Base-by-base conservation (phyloP, 1,140 invertebrate species). In the Manduca sexta region DNA sequence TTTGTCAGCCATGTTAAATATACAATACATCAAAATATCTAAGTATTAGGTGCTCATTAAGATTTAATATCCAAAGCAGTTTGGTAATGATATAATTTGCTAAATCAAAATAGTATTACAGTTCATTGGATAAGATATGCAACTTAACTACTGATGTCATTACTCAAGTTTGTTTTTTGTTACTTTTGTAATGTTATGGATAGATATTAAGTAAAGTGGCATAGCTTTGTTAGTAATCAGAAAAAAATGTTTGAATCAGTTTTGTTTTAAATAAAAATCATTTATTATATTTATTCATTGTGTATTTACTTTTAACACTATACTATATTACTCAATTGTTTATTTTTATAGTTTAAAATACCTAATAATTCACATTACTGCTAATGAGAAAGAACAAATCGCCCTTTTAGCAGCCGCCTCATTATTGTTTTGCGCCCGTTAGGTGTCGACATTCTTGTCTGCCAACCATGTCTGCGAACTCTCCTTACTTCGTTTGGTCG, bases 391-490 rank as follows among this genome's bases (percentile, higher is more conserved):
- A 94, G 69, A 5, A 91, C 88, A 81, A 89, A 89, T 82, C 89
- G 86, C 18, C 93, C 92, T 81, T 92, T 94, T 2, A 95, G 76
- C 57, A 94, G 89, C 64, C 93, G 88, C 64, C 92, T 89, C 92
- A 93, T 93, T 5, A 95, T 69, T 35, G 93, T 77, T 78, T 80
- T 88, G 29, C 93, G 86, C 14, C 93, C 93, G 46, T 63, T 79
- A 0, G 83, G 81, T 1, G 93, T 94, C 0, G 90, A 88, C 85
- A 95, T 91, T 60, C 92, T 88, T 0, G 84, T 80, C 12, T 87
- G 65, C 89, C 89, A 94, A 1, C 93, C 93, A 57, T 93, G 91
- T 2, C 87, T 87, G 42, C 89, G 89, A 6, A 94, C 88, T 58
- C 93, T 87, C 63, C 87, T 91, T 0, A 86, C 87, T 86, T 95